These are phyloP conservation scores for Pogonomyrmex californicus DNA, from an alignment of 1,140 invertebrate genomes.

Conservation along the genomic window DNA sequence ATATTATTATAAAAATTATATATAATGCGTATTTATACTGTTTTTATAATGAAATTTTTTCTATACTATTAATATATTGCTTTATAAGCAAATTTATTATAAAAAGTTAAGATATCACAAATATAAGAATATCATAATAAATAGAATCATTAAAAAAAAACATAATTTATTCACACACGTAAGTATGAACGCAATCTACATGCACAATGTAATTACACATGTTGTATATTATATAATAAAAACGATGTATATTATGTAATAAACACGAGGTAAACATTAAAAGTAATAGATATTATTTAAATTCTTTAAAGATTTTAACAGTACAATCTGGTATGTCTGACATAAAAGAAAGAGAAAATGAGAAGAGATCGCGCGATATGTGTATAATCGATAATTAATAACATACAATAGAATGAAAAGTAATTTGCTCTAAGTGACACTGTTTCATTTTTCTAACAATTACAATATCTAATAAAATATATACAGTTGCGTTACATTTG, in stretches of 20 bases:
- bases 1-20: neutral
- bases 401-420: constrained; percentile 1
- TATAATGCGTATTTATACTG: neutral
- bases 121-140: neutral
- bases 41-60: neutral
- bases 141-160: constrained; percentile 56
- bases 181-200: constrained; percentile 71
- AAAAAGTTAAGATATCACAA: neutral
- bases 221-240: constrained; percentile 61
- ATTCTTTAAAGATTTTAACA: constrained; percentile 56
- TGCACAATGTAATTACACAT: constrained; percentile 46
- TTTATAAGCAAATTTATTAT: neutral
- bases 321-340: constrained; percentile 50
- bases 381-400: constrained; percentile 33
- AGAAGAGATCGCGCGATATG: constrained; percentile 4
- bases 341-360: constrained; percentile 37
- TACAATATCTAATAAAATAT: constrained; percentile 57
- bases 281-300: constrained; percentile 28
- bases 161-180: constrained; percentile 72
- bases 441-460: constrained; percentile 20
- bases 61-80: neutral
- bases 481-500: constrained; percentile 33
- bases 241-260: constrained; percentile 58
- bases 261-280: constrained; percentile 20
- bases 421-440: constrained; percentile 21